Evolutionary conservation across 2,797 vertebrate genomes (phyloP), one percentile per base, ranked within the genome.

Genomic region (Lophius americanus): DNA sequence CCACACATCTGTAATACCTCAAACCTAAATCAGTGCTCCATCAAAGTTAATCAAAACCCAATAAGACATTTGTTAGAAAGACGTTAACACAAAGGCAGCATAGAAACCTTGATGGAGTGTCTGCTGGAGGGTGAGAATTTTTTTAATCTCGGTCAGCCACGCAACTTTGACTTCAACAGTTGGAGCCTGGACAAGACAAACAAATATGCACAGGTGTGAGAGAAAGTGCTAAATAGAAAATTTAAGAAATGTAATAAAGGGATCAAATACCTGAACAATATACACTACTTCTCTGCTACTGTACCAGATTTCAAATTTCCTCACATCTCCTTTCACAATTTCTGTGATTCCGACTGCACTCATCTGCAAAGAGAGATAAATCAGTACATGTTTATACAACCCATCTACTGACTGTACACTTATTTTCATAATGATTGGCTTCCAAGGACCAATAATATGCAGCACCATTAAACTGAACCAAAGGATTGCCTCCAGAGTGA

Each of bases 281-380:
- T 99, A 99, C 38, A 98, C 95, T 66, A 98, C 97, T 67, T 99
- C 97, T 81, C 96, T 92, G 32, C 94, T 95, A 1, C 95, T 96
- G 82, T 97, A 96, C 94, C 96, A 98, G 85, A 99, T 95, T 84
- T 99, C 97, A 92, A 99, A 99, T 78, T 99, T 99, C 88, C 96
- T 96, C 67, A 93, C 90, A 43, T 99, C 97, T 60, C 97, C 97
- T 83, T 98, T 99, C 50, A 99, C 94, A 0, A 94, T 96, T 83
- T 99, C 98, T 5, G 97, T 98, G 83, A 99, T 94, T 55, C 96
- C 96, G 63, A 97, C 95, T 2, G 96, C 93, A 75, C 89, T 96
- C 96, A 98, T 97, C 98, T 99, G 66, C 4, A 89, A 33, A 68
- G 8, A 70, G 10, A 41, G 10, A 60, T 38, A 32, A 33, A 5